Evolutionary conservation across 2,888 invertebrate genomes (phyloP).

Genomic region (Helobdella robusta): DNA sequence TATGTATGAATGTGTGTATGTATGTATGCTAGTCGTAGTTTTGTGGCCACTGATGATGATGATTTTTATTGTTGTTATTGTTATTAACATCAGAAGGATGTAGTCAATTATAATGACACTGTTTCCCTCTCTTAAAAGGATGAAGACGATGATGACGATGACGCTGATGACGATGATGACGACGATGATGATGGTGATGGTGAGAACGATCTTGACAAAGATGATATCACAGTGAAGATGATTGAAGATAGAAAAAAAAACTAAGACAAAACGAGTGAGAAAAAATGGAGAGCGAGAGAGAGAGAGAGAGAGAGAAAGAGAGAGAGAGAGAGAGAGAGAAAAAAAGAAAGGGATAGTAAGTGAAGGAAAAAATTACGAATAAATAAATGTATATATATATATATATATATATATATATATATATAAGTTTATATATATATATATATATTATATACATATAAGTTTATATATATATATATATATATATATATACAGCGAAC

Average conservation of each 20-base stretch:
- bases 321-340: neutral
- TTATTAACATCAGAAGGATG: no score
- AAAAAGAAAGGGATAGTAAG: constrained; percentile 20
- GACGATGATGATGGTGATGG: neutral
- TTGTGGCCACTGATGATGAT: neutral
- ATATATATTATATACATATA: no score
- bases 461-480: no score
- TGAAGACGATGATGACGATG: neutral
- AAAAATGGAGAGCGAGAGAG: neutral
- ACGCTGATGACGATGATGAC: neutral
- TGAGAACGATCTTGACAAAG: neutral
- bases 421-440: no score
- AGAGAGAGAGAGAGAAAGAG: neutral
- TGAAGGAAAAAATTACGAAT: constrained; percentile 22
- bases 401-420: no score
- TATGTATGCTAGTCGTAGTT: neutral
- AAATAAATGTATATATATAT: no score
- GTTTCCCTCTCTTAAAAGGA: neutral
- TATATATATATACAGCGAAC: no score
- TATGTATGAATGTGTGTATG: no score
- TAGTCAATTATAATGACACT: no score
- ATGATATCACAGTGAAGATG: neutral
- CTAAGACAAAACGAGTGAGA: neutral
- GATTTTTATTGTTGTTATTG: no score
- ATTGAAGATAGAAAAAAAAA: neutral